Base-by-base conservation (phyloP, 1,140 invertebrate species). In the Drosophila seguyi region DNA sequence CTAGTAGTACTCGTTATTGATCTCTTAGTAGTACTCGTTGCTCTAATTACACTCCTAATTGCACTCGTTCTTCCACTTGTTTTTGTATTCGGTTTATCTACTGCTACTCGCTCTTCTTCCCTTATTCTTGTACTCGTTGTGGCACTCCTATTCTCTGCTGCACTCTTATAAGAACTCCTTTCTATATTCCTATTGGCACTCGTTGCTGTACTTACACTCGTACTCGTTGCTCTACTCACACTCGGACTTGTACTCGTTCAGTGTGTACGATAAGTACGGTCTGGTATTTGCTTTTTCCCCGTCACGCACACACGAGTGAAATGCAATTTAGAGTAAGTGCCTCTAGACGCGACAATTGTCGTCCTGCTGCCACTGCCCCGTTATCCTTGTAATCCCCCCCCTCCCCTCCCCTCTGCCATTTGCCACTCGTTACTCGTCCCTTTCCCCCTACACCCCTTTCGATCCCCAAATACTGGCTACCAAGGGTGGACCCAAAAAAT, bases 281-380 rank as follows among this genome's bases (percentile, higher is more conserved):
- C 44, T 63, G 65, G 22, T 73, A 73, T 78, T 77, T 78, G 75
- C 75, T 69, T 68, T 77, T 56, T 60, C 48, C 31, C 39, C 53
- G 29, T 56, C 62, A 48, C 74, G 50, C 63, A 67, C 55, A 59
- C 68, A 68, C 53, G 79, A 81, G 73, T 90, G 85, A 87, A 78
- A 90, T 88, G 81, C 84, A 88, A 84, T 90, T 90, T 88, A 81
- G 74, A 69, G 53, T 69, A 90, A 88, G 85, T 90, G 78, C 53
- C 85, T 79, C 85, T 84, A 90, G 85, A 81, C 74, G 84, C 85
- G 84, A 80, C 80, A 87, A 87, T 77, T 80, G 76, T 83, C 80
- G 84, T 83, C 58, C 69, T 65, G 62, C 52, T 48, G 41, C 56
- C 34, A 13, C 34, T 5, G 34, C 34, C 2, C 34, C 34, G 48